Base-by-base conservation (phyloP, 2,888 invertebrate species). In the Stenolophus ochropezus region DNA sequence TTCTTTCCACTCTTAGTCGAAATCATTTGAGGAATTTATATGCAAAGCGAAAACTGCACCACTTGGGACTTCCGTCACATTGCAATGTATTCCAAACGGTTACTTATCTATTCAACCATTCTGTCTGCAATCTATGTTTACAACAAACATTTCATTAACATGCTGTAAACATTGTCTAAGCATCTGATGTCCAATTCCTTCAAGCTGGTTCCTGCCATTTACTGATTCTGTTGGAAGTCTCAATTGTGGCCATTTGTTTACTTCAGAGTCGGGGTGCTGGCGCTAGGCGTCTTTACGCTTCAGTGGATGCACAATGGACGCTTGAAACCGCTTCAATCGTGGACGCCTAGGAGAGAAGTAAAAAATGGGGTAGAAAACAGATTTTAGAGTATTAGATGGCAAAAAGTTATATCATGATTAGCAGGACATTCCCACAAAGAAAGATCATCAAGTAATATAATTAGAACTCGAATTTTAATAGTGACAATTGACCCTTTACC, bases 191-290 rank as follows among this genome's bases (percentile, higher is more conserved):
- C 33, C 33, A 42, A 42, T 42, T 42, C 11, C 33, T 42, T 42
- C 33, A 42, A 8, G 8, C 33, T 11, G 11, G 33, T 11, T 42
- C 33, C 11, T 42, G 11, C 33, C 61, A 61, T 61, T 61, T 61
- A 27, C 61, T 23, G 23, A 25, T 61, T 61, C 61, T 23, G 3
- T 61, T 25, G 5, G 25, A 61, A 27, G 61, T 61, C 61, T 61
- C 61, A 61, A 61, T 61, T 25, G 23, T 61, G 3, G 25, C 25
- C 61, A 61, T 61, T 61, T 61, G 61, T 61, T 61, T 61, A 61
- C 61, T 20, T 21, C 23, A 14, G 61, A 23, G 25, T 23, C 61
- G 25, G 11, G 61, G 1, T 3, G 11, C 33, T n/a, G 8, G 61
- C 21, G n/a, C 61, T 61, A 14, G 11, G 25, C 61, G 61, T 23